Conservation (phyloP, 2,888 invertebrate genomes). For the Drosophila fungiperda region DNA sequence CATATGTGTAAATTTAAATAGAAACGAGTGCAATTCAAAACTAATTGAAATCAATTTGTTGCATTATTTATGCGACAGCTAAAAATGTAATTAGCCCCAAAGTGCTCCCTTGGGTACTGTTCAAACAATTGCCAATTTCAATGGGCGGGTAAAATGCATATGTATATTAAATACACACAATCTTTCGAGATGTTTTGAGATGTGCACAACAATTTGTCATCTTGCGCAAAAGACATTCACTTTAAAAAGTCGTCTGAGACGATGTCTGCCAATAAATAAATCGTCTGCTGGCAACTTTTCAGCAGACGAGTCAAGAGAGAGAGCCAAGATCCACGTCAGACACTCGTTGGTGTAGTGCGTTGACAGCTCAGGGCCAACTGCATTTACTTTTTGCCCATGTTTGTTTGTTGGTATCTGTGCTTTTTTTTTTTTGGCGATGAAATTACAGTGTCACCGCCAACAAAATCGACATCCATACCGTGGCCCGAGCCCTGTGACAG, state of each 20-base stretch:
- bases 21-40: constrained; percentile 15
- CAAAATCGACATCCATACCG: constrained; percentile 41
- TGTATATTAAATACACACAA: constrained; percentile 2
- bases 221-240: constrained; percentile 72
- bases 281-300: constrained; percentile 68
- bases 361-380: constrained; percentile 80
- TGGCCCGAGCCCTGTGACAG: constrained; percentile 43
- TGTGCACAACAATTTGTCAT: constrained; percentile 67
- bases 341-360: constrained; percentile 33
- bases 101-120: constrained; percentile 26
- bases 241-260: constrained; percentile 68
- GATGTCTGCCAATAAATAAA: constrained; percentile 75
- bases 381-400: constrained; percentile 68
- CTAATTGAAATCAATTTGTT: constrained; percentile 50
- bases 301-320: constrained; percentile 43
- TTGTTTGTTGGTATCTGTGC: constrained; percentile 8
- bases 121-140: constrained; percentile 30
- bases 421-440: constrained; percentile 65
- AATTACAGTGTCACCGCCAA: constrained; percentile 65
- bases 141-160: constrained; percentile 29
- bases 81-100: constrained; percentile 28
- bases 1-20: constrained; percentile 35
- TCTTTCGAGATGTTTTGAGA: constrained; percentile 10
- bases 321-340: constrained; percentile 46
- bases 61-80: constrained; percentile 40